These are phyloP conservation scores for Microcebus jonahi DNA, from an alignment of 2,113 vertebrate species.

Conservation along the genomic window DNA sequence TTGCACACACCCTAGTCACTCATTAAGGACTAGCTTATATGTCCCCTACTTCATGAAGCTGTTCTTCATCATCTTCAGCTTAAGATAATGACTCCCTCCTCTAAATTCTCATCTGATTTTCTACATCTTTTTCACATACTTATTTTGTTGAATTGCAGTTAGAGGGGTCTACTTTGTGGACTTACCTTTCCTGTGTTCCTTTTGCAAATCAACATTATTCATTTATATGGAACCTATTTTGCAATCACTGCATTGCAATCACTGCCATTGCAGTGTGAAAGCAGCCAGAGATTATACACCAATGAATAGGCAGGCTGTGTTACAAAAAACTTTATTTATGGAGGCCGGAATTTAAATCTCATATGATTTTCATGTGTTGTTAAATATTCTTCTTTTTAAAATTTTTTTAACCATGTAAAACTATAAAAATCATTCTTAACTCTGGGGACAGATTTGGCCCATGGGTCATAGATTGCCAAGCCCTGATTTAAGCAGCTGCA, in stretches of 20 bases:
- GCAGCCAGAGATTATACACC: neutral
- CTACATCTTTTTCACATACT: neutral
- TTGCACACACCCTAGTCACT: neutral
- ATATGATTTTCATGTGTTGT: neutral
- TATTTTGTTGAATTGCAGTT: neutral
- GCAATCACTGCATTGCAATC: neutral
- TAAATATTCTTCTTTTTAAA: neutral
- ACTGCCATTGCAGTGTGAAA: neutral
- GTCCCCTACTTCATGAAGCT: neutral
- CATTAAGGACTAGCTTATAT: neutral
- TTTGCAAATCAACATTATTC: neutral
- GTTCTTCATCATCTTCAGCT: neutral
- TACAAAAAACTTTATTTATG: neutral
- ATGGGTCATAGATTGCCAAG: neutral
- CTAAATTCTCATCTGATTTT: neutral
- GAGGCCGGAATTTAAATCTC: neutral
- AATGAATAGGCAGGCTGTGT: neutral
- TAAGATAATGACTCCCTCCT: neutral
- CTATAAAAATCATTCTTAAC: slow-evolving; percentile 28
- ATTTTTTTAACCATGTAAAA: slow-evolving; percentile 21
- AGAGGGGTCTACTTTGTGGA: neutral
- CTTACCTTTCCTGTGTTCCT: neutral
- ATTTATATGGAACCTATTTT: neutral
- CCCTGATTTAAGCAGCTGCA: neutral
- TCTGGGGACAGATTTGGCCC: neutral